phyloP scores from a whole-genome alignment of 2,113 vertebrate genomes.

The Anguilla rostrata region DNA sequence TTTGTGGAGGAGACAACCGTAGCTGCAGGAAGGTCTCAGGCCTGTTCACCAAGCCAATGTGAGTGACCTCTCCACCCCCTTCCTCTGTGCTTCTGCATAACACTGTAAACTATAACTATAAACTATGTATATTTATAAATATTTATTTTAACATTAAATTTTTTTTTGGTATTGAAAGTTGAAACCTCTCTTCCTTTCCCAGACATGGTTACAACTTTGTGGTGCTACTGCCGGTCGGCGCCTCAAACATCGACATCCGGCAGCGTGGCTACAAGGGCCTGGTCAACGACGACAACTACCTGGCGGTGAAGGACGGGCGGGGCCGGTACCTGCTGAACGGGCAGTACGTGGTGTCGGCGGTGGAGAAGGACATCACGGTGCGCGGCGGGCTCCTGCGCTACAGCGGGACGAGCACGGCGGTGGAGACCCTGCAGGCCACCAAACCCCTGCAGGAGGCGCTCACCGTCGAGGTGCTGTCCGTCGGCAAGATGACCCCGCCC shows the following conservation, averaged over 20 bases:
- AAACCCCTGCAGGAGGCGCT: constrained; percentile 85
- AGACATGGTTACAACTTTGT: constrained; percentile 98
- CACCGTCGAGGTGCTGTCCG: constrained; percentile 90
- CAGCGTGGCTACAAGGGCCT: constrained; percentile 94
- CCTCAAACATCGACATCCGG: constrained; percentile 89
- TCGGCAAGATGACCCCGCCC: constrained; percentile 95
- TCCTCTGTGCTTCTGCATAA: neutral
- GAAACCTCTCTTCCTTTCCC: constrained; percentile 37
- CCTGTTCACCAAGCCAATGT: constrained; percentile 95
- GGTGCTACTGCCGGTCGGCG: constrained; percentile 86
- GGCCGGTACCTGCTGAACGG: constrained; percentile 92
- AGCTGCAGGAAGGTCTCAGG: constrained; percentile 95
- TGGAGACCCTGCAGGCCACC: constrained; percentile 85
- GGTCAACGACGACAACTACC: constrained; percentile 89
- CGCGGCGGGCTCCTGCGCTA: constrained; percentile 87
- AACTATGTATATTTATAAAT: neutral
- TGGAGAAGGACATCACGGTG: constrained; percentile 88
- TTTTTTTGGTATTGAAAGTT: neutral
- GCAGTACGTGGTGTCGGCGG: constrained; percentile 90
- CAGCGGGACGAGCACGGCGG: constrained; percentile 84
- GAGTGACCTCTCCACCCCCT: constrained; percentile 54
- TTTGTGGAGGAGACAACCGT: constrained; percentile 91
- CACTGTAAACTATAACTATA: neutral
- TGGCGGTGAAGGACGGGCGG: constrained; percentile 86
- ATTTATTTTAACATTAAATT: no score